These are phyloP conservation scores for Leptobrachium ailaonicum DNA, from an alignment of 2,113 vertebrate species.

Conservation along the genomic window DNA sequence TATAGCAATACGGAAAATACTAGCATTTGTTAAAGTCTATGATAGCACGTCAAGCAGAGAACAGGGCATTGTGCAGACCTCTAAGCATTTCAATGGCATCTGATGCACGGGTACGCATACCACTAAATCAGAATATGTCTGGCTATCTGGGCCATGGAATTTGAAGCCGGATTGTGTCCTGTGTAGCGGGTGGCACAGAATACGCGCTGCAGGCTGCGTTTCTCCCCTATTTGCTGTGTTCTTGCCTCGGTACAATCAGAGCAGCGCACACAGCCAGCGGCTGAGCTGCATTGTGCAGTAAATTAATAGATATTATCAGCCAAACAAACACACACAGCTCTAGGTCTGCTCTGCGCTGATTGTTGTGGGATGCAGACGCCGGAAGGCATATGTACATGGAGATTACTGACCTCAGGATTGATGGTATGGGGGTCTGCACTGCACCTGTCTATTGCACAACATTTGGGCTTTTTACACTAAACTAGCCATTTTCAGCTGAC, in stretches of 20 bases:
- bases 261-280: constrained; percentile 21
- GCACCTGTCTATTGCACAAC: not conserved
- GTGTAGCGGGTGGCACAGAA: not conserved
- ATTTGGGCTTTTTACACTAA: not conserved
- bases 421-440: not conserved
- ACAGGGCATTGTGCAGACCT: not conserved
- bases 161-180: not conserved
- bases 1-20: not conserved
- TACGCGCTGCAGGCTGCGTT: not conserved
- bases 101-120: not conserved
- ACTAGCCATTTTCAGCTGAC: no score
- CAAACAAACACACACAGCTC: constrained; percentile 38
- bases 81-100: not conserved
- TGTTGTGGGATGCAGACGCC: constrained; percentile 35
- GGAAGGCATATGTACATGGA: constrained; percentile 32
- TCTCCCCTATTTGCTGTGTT: constrained; percentile 14
- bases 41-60: not conserved
- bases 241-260: constrained; percentile 28
- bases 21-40: not conserved
- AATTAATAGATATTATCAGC: constrained; percentile 51
- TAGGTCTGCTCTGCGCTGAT: constrained; percentile 34
- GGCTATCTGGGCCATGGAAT: not conserved
- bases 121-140: not conserved
- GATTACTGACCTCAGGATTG: constrained; percentile 36
- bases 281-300: constrained; percentile 41